phyloP scores from a whole-genome alignment of 2,888 invertebrate species.

The Nephrotoma guestfalica region DNA sequence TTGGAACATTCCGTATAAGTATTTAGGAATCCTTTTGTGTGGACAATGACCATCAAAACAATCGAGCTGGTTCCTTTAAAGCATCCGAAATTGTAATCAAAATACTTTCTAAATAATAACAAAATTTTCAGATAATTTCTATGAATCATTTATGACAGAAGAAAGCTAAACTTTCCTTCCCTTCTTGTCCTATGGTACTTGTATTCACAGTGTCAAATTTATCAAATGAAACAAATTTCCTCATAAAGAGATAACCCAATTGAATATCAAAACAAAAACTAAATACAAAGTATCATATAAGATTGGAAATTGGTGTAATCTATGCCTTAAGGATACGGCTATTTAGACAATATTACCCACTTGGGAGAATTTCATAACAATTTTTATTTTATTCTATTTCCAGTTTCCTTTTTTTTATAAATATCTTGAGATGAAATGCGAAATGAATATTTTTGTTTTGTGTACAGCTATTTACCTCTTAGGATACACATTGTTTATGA shows the following conservation, averaged over 20 bases:
- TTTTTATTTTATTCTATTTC: neutral
- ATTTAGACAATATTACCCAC: constrained; percentile 5
- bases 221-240: neutral
- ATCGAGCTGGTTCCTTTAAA: too few species aligned
- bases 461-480: neutral
- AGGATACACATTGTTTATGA: neutral
- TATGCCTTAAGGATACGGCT: neutral
- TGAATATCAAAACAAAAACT: neutral
- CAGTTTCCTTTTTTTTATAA: neutral
- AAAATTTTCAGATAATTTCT: too few species aligned
- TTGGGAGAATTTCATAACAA: constrained; percentile 1
- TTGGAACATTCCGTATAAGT: too few species aligned
- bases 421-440: neutral
- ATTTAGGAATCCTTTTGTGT: too few species aligned
- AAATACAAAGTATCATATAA: neutral
- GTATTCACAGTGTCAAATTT: neutral
- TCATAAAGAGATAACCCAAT: neutral
- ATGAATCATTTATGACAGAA: too few species aligned
- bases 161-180: too few species aligned
- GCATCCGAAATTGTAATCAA: too few species aligned
- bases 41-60: too few species aligned
- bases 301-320: neutral
- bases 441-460: neutral
- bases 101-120: too few species aligned
- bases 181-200: neutral